Conservation (phyloP, 2,888 invertebrate genomes). For the Sicus ferrugineus region DNA sequence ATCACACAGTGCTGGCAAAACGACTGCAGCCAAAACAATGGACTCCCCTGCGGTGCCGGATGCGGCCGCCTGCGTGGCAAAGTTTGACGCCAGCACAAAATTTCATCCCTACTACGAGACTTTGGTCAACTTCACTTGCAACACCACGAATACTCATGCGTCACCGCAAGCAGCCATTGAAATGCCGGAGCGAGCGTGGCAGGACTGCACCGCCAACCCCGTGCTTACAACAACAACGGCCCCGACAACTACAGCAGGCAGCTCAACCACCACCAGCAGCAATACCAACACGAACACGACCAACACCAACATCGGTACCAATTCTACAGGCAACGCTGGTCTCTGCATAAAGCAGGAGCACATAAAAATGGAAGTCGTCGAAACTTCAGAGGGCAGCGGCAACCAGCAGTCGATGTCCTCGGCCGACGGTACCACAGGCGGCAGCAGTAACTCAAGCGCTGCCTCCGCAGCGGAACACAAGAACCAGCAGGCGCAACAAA, state of each 20-base stretch:
- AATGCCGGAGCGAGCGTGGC: slow-evolving; percentile 77
- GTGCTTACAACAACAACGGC: slow-evolving; percentile 23
- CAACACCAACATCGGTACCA: slow-evolving; percentile 34
- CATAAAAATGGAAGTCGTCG: slow-evolving; percentile 41
- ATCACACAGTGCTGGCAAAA: slow-evolving; percentile 7
- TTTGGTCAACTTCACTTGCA: slow-evolving; percentile 60
- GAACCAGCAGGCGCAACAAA: slow-evolving; percentile 58
- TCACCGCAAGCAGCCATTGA: slow-evolving; percentile 69
- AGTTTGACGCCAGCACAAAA: slow-evolving; percentile 46
- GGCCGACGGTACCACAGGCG: slow-evolving; percentile 37
- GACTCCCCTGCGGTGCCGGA: slow-evolving; percentile 38
- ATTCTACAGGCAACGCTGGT: slow-evolving; percentile 36
- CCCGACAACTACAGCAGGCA: slow-evolving; percentile 26
- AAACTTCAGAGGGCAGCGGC: slow-evolving; percentile 37
- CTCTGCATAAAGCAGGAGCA: slow-evolving; percentile 35
- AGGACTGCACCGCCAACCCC: slow-evolving; percentile 71
- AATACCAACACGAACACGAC: slow-evolving; percentile 32
- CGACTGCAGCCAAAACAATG: slow-evolving; percentile 11
- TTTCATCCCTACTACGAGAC: slow-evolving; percentile 61
- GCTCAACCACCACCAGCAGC: slow-evolving; percentile 18
- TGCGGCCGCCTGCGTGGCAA: slow-evolving; percentile 36
- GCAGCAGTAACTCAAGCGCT: slow-evolving; percentile 30
- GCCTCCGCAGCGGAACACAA: slow-evolving; percentile 43
- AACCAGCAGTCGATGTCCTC: slow-evolving; percentile 23
- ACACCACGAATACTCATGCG: slow-evolving; percentile 62